Evolutionary conservation across 2,797 vertebrate species (phyloP), one percentile per base, ranked within the genome.

Genomic region (Muscicapa comitata): DNA sequence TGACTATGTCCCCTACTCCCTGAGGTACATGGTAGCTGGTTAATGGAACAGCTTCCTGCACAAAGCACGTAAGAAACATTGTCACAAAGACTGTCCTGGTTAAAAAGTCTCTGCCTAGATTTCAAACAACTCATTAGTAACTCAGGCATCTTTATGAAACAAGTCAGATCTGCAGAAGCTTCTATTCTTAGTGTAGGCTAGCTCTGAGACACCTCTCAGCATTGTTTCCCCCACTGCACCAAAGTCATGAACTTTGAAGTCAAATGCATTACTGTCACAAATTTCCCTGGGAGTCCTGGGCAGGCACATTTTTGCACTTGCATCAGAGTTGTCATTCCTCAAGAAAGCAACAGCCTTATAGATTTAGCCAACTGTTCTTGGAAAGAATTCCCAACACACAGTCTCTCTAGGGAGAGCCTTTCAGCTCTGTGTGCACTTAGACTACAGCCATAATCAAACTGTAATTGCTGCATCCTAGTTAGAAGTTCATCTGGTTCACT

Each of bases 1-100:
- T 99, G 77, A 98, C 97, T 20, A 98, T 97, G 91, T 98, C 98
- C 50, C 98, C 98, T 84, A 97, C 94, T 96, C 97, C 95, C 78
- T 97, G 97, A 66, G 95, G 97, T 37, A 94, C 40, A n/a, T 93
- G 95, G 65, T 96, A 98, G 95, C 75, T 98, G 97, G 96, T 98
- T 96, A 98, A 91, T 92, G 97, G 98, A 71, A 97, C 47, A 78
- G 95, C 89, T 71, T 95, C 95, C 95, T 97, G 76, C 51, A 95
- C 37, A 88, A 72, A 91, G 45, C 48, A 90, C 21, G 18, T 11
- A 91, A 70, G 9, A 91, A 78, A 76, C 16, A 59, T 4, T 47
- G 42, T 94, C 40, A 93, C 37, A 86, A 77, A 87, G 38, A 74
- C 14, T 23, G 45, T 13, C 3, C 8, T 19, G 18, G 24, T 45